Conservation (phyloP, 2,888 invertebrate genomes). For the Stenodera caucasica region DNA sequence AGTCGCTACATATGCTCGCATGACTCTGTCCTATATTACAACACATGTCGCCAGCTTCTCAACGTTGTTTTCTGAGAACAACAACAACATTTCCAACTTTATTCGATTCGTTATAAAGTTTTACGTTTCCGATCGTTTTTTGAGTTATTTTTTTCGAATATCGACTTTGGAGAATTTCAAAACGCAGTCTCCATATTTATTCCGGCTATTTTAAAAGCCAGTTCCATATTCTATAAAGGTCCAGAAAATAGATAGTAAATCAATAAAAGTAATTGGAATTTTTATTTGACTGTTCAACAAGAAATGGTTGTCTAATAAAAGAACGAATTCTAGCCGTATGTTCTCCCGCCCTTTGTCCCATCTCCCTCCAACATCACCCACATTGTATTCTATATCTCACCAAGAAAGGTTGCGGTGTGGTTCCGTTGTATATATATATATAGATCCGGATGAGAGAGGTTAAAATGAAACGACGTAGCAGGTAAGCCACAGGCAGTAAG, state of each 20-base stretch:
- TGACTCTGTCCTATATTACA: constrained; percentile 32
- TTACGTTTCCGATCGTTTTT: too few relatives aligned
- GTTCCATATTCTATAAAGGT: constrained; percentile 33
- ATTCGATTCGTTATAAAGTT: constrained; percentile 18
- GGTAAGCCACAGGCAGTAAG: constrained; percentile 40
- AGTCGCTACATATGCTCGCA: constrained; percentile 26
- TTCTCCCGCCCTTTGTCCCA: background rate
- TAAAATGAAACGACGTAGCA: constrained; percentile 36
- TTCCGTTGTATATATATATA: background rate
- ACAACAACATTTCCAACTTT: constrained; percentile 34
- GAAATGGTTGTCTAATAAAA: constrained; percentile 40
- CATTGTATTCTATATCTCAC: background rate
- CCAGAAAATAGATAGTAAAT: constrained; percentile 35
- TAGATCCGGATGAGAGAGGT: constrained; percentile 9
- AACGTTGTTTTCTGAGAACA: constrained; percentile 30
- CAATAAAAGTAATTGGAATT: constrained; percentile 39
- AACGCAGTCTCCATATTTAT: constrained; percentile 21
- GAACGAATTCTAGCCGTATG: constrained; percentile 15
- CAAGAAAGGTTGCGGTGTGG: background rate
- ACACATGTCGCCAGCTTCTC: constrained; percentile 34
- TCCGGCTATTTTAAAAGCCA: constrained; percentile 14
- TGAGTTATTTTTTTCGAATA: too few relatives aligned
- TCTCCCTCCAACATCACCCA: background rate
- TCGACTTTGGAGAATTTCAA: constrained; percentile 17
- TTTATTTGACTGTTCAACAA: constrained; percentile 40